Evolutionary conservation across 2,797 vertebrate genomes (phyloP).

Genomic region (Sparidentex hasta): DNA sequence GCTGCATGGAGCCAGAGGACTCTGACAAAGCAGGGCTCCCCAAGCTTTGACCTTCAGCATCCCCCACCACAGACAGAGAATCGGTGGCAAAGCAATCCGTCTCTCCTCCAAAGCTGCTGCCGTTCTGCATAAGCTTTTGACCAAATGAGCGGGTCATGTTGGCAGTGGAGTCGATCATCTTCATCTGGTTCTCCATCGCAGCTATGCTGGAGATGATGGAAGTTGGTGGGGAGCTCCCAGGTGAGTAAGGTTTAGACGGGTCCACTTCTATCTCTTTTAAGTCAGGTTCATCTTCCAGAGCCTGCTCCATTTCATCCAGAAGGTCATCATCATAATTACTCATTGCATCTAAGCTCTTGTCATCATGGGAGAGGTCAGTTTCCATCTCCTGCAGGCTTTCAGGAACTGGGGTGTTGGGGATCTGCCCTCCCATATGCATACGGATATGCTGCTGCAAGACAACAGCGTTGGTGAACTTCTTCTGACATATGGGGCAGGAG

Average conservation of each 20-base stretch:
- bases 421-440: conserved; percentile 99
- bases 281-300: conserved; percentile 93
- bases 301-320: conserved; percentile 94
- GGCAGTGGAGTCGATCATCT: conserved; percentile 96
- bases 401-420: conserved; percentile 95
- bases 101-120: conserved; percentile 86
- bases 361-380: conserved; percentile 92
- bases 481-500: conserved; percentile 99
- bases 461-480: conserved; percentile 99
- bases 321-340: conserved; percentile 95
- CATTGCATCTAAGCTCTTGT: conserved; percentile 92
- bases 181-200: conserved; percentile 99
- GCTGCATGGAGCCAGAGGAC: conserved; percentile 95
- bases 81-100: conserved; percentile 93
- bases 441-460: conserved; percentile 99
- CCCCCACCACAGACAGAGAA: conserved; percentile 90
- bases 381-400: conserved; percentile 96
- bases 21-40: conserved; percentile 96
- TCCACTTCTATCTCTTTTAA: conserved; percentile 89
- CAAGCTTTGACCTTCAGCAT: conserved; percentile 94
- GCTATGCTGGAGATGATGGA: conserved; percentile 98
- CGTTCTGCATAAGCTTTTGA: conserved; percentile 90
- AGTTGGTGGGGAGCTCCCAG: conserved; percentile 89
- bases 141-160: conserved; percentile 89
- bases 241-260: conserved; percentile 89